Evolutionary conservation across 2,888 invertebrate species (phyloP), one percentile per base, ranked within the genome.

Genomic region (Esperia sulphurella): DNA sequence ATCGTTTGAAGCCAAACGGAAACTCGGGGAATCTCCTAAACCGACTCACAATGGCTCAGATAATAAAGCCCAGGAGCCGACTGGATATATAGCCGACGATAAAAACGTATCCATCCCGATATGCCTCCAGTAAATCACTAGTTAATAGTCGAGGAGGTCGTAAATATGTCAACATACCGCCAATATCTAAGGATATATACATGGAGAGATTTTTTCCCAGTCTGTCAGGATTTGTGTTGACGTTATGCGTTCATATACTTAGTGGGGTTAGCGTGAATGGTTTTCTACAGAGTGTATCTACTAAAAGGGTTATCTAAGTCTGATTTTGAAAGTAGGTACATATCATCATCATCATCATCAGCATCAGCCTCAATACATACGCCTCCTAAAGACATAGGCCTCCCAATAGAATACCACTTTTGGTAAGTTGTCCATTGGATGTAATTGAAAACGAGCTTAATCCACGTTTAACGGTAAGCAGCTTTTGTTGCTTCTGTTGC

Each of bases 21-120:
- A 60, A 64, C 48, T 51, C 35, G 35, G 49, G 45, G 55, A 58
- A 58, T 52, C 60, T 55, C 38, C 45, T 30, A 48, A 52, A 45
- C 42, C 53, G 54, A 63, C 62, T 58, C 63, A 75, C 77, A 81
- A 78, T 73, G 74, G 70, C 61, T 63, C 71, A 73, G 73, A 81
- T 84, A 85, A 86, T 85, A 79, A 78, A 83, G 74, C 77, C 64
- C 63, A 61, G 69, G 73, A 80, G 73, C 76, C 75, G 62, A 68
- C 65, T 79, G 83, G 83, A 86, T 87, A 85, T 86, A 86, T 86
- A 70, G 83, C 66, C 65, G 60, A 63, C 87, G 87, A 88, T 89
- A 89, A 89, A 89, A 87, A 87, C 83, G 87, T 80, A 88, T 88
- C 87, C 87, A 88, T 88, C 88, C 80, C 75, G 87, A 86, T 88